These are phyloP conservation scores for Rhadina sibilatrix DNA, from an alignment of 2,113 vertebrate species.

Conservation along the genomic window DNA sequence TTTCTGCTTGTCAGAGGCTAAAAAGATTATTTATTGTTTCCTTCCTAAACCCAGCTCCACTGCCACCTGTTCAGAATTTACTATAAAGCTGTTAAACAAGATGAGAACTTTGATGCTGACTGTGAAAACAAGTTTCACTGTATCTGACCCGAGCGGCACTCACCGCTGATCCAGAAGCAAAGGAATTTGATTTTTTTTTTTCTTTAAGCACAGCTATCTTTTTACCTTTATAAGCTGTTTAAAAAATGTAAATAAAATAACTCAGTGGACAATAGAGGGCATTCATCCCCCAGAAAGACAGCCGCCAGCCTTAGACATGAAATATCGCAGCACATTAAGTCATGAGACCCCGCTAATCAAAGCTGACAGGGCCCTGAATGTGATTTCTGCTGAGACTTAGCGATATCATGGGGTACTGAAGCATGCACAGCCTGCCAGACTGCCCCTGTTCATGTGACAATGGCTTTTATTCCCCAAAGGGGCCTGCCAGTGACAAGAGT, in stretches of 20 bases:
- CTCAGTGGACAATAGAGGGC: constrained; percentile 74
- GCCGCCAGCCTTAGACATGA: constrained; percentile 72
- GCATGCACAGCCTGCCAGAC: constrained; percentile 78
- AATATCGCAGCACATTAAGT: constrained; percentile 75
- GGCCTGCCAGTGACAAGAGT: constrained; percentile 78
- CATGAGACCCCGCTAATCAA: constrained; percentile 75
- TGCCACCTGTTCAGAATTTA: constrained; percentile 68
- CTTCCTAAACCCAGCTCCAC: constrained; percentile 54
- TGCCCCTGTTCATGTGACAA: constrained; percentile 75
- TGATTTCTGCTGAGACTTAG: constrained; percentile 66
- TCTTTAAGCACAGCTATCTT: constrained; percentile 68
- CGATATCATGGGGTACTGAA: constrained; percentile 74
- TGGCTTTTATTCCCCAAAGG: constrained; percentile 71
- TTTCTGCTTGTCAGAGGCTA: constrained; percentile 67
- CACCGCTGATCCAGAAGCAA: constrained; percentile 46
- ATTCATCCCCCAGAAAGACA: constrained; percentile 70
- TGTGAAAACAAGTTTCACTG: constrained; percentile 53
- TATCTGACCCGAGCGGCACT: constrained; percentile 43
- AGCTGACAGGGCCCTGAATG: constrained; percentile 78
- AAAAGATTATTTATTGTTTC: constrained; percentile 67
- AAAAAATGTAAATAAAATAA: constrained; percentile 81
- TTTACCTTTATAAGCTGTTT: constrained; percentile 81
- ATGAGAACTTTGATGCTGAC: constrained; percentile 43
- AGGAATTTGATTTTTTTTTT: constrained; percentile 56
- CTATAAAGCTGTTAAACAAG: constrained; percentile 69